These are phyloP conservation scores for Mimas tiliae DNA, from an alignment of 2,888 invertebrate genomes.

Conservation along the genomic window DNA sequence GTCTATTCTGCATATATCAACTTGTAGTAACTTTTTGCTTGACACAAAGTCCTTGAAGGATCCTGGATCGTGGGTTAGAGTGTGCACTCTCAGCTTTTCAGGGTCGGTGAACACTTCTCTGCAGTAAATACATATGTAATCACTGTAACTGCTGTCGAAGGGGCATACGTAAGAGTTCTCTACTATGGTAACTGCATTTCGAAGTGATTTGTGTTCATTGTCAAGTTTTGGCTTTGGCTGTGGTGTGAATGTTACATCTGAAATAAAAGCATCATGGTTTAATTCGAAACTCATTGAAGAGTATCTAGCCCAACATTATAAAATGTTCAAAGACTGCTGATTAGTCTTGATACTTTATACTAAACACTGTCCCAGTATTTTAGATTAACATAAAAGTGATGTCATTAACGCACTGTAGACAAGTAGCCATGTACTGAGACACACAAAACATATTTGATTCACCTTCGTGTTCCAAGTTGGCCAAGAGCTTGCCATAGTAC, in stretches of 20 bases:
- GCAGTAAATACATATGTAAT: constrained; percentile 68
- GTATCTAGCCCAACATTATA: too few species aligned
- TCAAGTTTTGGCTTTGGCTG: constrained; percentile 43
- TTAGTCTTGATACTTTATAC: too few species aligned
- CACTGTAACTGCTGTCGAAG: constrained; percentile 67
- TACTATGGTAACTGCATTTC: constrained; percentile 59
- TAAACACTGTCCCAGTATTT: too few species aligned
- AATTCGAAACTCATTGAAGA: too few species aligned
- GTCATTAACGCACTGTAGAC: too few species aligned
- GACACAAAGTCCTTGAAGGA: constrained; percentile 55
- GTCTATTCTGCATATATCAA: constrained; percentile 65
- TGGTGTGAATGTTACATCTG: constrained; percentile 34
- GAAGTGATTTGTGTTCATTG: constrained; percentile 50
- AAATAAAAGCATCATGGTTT: constrained; percentile 30
- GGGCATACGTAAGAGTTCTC: constrained; percentile 71
- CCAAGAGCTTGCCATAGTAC: background rate
- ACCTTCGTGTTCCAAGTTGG: background rate
- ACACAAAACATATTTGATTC: background rate
- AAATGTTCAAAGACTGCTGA: too few species aligned
- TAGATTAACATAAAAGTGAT: too few species aligned
- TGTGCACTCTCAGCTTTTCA: constrained; percentile 61
- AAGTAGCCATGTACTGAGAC: background rate
- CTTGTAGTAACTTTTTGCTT: constrained; percentile 58
- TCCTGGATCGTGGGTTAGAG: constrained; percentile 59
- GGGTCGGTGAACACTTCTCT: constrained; percentile 68